phyloP scores from a whole-genome alignment of 2,113 vertebrate genomes.

The Cyanistes caeruleus region DNA sequence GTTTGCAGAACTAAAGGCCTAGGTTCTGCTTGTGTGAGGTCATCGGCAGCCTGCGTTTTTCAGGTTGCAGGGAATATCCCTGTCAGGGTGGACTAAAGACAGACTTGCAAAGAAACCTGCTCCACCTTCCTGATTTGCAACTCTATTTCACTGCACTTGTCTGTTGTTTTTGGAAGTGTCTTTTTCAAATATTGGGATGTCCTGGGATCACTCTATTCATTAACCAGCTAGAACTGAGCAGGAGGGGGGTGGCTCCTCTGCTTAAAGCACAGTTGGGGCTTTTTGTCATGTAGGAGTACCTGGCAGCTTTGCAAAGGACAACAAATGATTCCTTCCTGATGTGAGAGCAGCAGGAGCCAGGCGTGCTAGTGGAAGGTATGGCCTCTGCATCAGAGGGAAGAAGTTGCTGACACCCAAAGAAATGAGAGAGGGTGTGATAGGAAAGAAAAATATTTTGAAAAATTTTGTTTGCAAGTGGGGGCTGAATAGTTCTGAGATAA shows the following conservation, averaged over 20 bases:
- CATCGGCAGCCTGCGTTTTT: background rate
- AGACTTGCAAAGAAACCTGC: background rate
- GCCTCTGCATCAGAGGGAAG: background rate
- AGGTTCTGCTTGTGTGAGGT: background rate
- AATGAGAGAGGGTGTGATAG: slow-evolving; percentile 42
- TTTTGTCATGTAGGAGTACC: slow-evolving; percentile 1
- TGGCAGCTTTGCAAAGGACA: slow-evolving; percentile 21
- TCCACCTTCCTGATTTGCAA: background rate
- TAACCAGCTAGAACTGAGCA: background rate
- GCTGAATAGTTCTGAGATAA: background rate
- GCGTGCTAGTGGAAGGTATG: background rate
- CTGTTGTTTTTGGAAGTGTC: slow-evolving; percentile 1
- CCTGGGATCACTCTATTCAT: background rate
- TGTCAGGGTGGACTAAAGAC: background rate
- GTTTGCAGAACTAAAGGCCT: background rate
- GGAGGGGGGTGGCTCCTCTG: background rate
- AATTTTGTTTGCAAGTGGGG: slow-evolving; percentile 37
- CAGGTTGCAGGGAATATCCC: background rate
- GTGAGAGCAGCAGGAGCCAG: slow-evolving; percentile 4
- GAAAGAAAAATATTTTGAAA: slow-evolving; percentile 66
- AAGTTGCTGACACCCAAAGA: slow-evolving; percentile 52
- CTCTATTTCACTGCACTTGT: background rate
- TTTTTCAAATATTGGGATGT: slow-evolving; percentile 8
- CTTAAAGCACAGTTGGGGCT: background rate
- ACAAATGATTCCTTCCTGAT: background rate